Base-by-base conservation (phyloP, 30 jellyfish, hydroid and myxozoan species). In the Nemopilema nomurai region DNA sequence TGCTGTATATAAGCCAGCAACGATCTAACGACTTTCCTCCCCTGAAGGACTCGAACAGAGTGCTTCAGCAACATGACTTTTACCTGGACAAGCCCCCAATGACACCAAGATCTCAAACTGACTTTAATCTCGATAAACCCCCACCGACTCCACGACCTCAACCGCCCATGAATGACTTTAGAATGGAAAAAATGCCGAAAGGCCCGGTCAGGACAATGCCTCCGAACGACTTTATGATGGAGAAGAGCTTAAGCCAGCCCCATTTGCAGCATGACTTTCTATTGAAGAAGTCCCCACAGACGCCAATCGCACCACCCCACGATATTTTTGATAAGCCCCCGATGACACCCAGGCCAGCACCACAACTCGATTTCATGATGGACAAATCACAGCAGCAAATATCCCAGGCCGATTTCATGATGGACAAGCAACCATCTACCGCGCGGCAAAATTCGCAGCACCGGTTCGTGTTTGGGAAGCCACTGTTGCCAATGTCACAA, bases 111-210 rank as follows among this genome's bases (percentile, higher is more conserved):
- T 82, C 89, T 27, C 95, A 85, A 64, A 7, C 84, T 25, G 92
- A 81, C 84, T 86, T 64, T 67, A 76, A 82, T 24, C 13, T 77
- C 28, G 89, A 78, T 73, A 74, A 75, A 68, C 93, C 87, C 16
- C 93, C 93, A 7, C 88, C 83, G 25, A 85, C 93, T 23, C 93
- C 93, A 21, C 67, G 79, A 41, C 92, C 92, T 21, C 87, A 62
- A 28, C 93, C 74, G 27, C 66, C 86, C 1, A 71, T 71, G 25
- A 71, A 71, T 26, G 91, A 83, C 33, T 83, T 83, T 30, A 18
- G 69, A 70, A 31, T 83, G 70, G 91, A 83, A 16, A 83, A 83
- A 65, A 50, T 62, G 28, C 84, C 78, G n/a, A 82, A 69, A n/a
- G 28, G 32, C 1, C 20, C 69, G n/a, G 50, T 75, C 0, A 82